These are phyloP conservation scores for Phalanger gymnotis DNA, from an alignment of 2,797 vertebrate genomes.

Conservation along the genomic window DNA sequence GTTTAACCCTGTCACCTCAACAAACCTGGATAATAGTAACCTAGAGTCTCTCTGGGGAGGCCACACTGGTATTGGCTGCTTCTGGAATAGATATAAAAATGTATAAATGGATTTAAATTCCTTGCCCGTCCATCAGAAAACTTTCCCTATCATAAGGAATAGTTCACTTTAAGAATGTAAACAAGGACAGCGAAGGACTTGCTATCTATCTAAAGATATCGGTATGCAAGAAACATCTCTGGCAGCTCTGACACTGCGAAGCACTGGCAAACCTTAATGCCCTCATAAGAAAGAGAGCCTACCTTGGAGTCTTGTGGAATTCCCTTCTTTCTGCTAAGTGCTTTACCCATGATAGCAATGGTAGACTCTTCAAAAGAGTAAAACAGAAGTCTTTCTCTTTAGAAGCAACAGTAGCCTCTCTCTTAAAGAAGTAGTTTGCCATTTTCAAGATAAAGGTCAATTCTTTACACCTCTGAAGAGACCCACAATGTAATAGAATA, in stretches of 20 bases:
- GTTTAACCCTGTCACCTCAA: constrained; percentile 4
- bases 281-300: not conserved
- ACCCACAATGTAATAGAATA: constrained; percentile 58
- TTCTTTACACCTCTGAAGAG: constrained; percentile 65
- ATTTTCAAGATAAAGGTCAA: constrained; percentile 74
- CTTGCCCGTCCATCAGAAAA: constrained; percentile 57
- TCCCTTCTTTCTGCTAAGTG: constrained; percentile 56
- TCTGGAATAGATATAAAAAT: constrained; percentile 60
- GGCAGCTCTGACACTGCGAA: constrained; percentile 8
- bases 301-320: constrained; percentile 24
- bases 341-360: constrained; percentile 58
- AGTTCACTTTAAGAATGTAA: constrained; percentile 71
- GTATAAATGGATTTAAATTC: constrained; percentile 64
- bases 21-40: constrained; percentile 38
- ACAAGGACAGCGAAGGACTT: constrained; percentile 68
- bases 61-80: constrained; percentile 50
- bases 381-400: constrained; percentile 53
- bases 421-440: constrained; percentile 65
- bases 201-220: constrained; percentile 53
- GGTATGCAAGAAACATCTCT: constrained; percentile 8
- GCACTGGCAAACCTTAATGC: constrained; percentile 34
- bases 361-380: constrained; percentile 58
- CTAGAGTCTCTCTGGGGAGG: constrained; percentile 41
- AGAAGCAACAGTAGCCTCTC: constrained; percentile 51
- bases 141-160: constrained; percentile 54